Percentiles rank a stretch among this genome's conserved stretches.
Evolutionary conservation across 2,888 invertebrate species (phyloP).

Genomic region (Chalcis sispes): DNA sequence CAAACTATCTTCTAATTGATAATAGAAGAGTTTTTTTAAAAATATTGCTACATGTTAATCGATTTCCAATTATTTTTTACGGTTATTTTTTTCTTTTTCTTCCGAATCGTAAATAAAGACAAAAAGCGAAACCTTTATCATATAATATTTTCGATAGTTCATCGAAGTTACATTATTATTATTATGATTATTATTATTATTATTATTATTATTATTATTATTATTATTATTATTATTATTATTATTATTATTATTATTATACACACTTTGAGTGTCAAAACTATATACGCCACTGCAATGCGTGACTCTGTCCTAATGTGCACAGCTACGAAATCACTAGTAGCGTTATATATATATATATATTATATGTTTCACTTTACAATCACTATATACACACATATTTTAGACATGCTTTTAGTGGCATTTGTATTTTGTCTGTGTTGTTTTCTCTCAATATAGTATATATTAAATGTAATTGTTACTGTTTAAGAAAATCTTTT

Average conservation of each 20-base stretch:
- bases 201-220: too few species aligned
- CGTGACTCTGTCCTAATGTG: conserved; percentile 63
- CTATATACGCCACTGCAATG: conserved; percentile 48
- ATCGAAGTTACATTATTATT: conserved; percentile 25
- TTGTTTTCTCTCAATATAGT: conserved; percentile 53
- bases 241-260: too few species aligned
- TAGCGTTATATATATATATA: conserved; percentile 60
- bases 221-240: too few species aligned
- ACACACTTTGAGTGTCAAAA: conserved; percentile 23
- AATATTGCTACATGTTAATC: too few species aligned
- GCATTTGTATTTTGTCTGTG: conserved; percentile 72
- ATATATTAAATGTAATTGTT: conserved; percentile 41
- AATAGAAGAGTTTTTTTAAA: too few species aligned
- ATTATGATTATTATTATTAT: too few species aligned
- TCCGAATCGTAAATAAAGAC: neutral
- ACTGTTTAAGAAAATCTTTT: conserved; percentile 15
- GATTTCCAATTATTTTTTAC: neutral
- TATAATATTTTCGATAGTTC: conserved; percentile 36
- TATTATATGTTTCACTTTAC: conserved; percentile 61
- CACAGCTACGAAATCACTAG: conserved; percentile 68
- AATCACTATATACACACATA: conserved; percentile 68
- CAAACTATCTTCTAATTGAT: too few species aligned
- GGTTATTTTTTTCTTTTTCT: conserved; percentile 10
- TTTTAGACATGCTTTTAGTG: conserved; percentile 73
- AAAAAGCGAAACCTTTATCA: neutral